phyloP scores from a whole-genome alignment of 2,113 vertebrate species.

The Ranitomeya imitator region DNA sequence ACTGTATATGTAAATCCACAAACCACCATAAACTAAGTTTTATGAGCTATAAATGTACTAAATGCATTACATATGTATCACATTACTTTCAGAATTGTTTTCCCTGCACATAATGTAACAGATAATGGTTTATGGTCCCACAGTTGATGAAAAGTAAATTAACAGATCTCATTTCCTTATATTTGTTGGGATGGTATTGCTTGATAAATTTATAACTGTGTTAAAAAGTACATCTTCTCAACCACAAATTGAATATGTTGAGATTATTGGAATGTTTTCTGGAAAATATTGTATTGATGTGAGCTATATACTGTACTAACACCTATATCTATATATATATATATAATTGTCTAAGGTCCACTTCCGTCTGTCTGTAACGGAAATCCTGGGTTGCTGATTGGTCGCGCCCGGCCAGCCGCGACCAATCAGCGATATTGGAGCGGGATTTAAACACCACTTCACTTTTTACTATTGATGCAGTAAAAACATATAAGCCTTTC shows the following conservation, averaged over 20 bases:
- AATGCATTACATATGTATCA: background rate
- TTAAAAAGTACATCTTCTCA: background rate
- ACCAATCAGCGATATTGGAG: too few relatives aligned
- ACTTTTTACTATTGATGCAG: too few relatives aligned
- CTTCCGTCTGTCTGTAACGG: too few relatives aligned
- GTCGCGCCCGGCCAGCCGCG: too few relatives aligned
- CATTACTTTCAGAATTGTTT: background rate
- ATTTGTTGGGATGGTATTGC: background rate
- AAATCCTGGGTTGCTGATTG: too few relatives aligned
- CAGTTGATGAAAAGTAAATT: background rate
- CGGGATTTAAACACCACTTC: too few relatives aligned
- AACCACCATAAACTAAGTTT: background rate
- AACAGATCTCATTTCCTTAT: background rate
- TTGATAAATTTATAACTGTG: background rate
- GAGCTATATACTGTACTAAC: too few relatives aligned
- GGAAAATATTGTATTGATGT: background rate
- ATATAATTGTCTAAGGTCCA: too few relatives aligned
- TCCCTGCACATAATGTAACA: background rate
- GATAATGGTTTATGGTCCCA: slow-evolving; percentile 1
- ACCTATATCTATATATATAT: too few relatives aligned
- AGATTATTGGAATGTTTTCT: background rate
- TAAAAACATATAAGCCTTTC: too few relatives aligned
- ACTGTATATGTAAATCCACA: background rate
- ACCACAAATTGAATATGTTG: background rate
- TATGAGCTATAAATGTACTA: background rate